A percentile compares a stretch with the other conserved stretches of the same genome.
Conservation (phyloP, 2,888 invertebrate genomes). For the Dusona sp. region DNA sequence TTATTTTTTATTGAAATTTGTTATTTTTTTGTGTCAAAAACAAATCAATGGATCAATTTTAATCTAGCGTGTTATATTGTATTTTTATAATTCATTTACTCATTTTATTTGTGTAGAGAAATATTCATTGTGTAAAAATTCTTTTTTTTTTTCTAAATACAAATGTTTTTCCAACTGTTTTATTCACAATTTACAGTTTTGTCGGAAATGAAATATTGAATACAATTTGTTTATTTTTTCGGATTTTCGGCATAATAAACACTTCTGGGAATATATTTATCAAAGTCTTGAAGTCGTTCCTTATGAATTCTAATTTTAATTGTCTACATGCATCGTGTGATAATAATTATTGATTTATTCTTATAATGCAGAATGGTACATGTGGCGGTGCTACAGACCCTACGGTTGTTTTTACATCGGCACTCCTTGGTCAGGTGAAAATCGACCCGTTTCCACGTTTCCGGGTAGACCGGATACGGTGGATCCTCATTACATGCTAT, state of each 20-base stretch:
- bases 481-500: constrained; percentile 88
- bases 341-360: neutral
- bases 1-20: neutral
- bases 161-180: neutral
- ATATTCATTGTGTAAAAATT: too few relatives aligned
- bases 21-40: neutral
- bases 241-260: neutral
- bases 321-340: neutral
- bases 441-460: constrained; percentile 92
- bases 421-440: constrained; percentile 91
- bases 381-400: constrained; percentile 90
- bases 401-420: constrained; percentile 93
- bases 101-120: neutral
- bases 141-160: neutral
- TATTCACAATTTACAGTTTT: neutral
- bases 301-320: neutral
- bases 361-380: constrained; percentile 80
- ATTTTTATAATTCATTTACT: neutral
- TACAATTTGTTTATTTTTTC: neutral
- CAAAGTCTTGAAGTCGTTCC: neutral
- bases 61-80: too few relatives aligned
- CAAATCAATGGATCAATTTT: too few relatives aligned
- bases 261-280: neutral
- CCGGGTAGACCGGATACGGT: constrained; percentile 90
- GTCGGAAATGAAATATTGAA: neutral